A percentile compares a stretch with the other conserved stretches of the same genome.
These are phyloP conservation scores for Indicator indicator DNA, from an alignment of 2,113 vertebrate species.

Conservation along the genomic window DNA sequence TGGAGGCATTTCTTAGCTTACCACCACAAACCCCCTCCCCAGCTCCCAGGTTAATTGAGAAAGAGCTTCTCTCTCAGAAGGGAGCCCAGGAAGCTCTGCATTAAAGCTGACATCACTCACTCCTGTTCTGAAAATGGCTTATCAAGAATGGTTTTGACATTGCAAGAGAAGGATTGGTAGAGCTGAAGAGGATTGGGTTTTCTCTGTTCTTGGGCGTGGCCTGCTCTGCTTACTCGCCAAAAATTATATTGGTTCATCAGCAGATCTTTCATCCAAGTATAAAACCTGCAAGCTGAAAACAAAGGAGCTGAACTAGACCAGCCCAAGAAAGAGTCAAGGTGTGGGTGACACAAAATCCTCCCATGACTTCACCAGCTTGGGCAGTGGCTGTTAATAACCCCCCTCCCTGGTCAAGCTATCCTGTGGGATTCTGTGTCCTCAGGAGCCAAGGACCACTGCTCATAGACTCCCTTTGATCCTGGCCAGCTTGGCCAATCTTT, in stretches of 20 bases:
- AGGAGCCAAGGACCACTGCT: background rate
- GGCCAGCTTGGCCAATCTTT: background rate
- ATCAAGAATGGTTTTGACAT: slow-evolving; percentile 13
- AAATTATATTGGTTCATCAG: background rate
- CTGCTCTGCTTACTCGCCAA: background rate
- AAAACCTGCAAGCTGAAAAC: background rate
- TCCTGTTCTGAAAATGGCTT: background rate
- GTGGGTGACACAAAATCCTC: background rate
- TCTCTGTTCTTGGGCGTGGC: background rate
- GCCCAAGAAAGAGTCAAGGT: background rate
- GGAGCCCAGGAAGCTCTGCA: slow-evolving; percentile 3
- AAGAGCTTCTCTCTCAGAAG: background rate
- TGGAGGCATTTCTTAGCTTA: slow-evolving; percentile 37
- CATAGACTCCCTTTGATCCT: fast-evolving
- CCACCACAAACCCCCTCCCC: slow-evolving; percentile 13
- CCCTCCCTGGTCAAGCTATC: background rate
- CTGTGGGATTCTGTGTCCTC: background rate
- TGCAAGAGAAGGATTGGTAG: background rate
- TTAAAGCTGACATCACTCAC: background rate
- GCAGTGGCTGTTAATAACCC: background rate
- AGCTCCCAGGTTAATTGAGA: slow-evolving; percentile 48
- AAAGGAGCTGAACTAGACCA: background rate
- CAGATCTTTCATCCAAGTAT: background rate
- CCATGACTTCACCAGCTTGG: background rate
- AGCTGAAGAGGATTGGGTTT: background rate